phyloP scores from a whole-genome alignment of 2,888 invertebrate species.

The Andricus curvator region DNA sequence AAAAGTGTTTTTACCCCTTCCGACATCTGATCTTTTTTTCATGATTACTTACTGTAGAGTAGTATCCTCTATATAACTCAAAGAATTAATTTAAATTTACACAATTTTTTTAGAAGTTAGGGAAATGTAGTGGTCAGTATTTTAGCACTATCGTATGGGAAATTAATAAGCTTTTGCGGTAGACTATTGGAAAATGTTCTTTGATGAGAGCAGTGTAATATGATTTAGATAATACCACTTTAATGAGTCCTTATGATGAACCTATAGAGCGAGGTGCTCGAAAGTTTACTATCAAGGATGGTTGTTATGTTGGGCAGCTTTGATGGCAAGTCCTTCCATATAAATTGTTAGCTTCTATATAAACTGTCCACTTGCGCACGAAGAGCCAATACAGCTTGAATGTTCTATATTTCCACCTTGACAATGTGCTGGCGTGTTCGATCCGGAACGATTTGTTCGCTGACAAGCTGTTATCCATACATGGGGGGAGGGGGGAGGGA shows the following conservation, averaged over 20 bases:
- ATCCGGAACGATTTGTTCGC: conserved; percentile 38
- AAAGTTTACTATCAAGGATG: conserved; percentile 13
- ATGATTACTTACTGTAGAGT: too few relatives aligned
- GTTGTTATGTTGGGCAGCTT: conserved; percentile 10
- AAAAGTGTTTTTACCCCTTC: too few relatives aligned
- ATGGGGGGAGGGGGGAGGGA: neutral
- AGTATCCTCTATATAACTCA: too few relatives aligned
- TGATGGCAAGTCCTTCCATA: neutral
- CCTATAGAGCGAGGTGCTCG: neutral
- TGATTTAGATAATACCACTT: neutral
- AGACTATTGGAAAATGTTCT: neutral
- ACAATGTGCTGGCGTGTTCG: conserved; percentile 34
- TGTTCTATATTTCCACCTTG: conserved; percentile 36
- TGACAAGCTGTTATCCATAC: conserved; percentile 37
- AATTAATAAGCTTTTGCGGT: neutral
- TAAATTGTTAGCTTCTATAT: conserved; percentile 2
- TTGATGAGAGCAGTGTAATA: neutral
- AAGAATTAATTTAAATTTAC: too few relatives aligned
- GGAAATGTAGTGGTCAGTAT: neutral
- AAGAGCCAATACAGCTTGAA: conserved; percentile 6
- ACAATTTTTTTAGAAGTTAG: neutral
- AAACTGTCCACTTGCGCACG: conserved; percentile 10
- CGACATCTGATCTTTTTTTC: too few relatives aligned
- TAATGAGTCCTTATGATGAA: neutral
- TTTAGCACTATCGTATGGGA: neutral